Conservation (phyloP, 2,113 vertebrate genomes). For the Callopanchax toddi region DNA sequence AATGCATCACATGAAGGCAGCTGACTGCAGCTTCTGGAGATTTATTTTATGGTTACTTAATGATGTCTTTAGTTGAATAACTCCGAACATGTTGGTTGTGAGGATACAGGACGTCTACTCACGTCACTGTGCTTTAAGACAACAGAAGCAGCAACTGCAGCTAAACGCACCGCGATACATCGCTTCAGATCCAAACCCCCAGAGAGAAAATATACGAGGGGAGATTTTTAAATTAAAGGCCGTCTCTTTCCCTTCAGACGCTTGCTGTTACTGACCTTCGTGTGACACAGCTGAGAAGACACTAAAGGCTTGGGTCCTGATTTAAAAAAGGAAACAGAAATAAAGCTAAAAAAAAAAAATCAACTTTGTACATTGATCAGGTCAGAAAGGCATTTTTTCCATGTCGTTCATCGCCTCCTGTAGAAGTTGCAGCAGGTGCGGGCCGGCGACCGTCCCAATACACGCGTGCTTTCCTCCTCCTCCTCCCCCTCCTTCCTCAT, state of each 20-base stretch:
- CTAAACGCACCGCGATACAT: not conserved
- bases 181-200: too few species aligned
- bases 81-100: not conserved
- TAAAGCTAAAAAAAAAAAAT: conserved; percentile 62
- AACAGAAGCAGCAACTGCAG: conserved; percentile 9
- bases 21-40: conserved; percentile 18
- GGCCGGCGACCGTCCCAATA: conserved; percentile 52
- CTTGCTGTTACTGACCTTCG: conserved; percentile 24
- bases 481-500: not conserved
- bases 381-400: conserved; percentile 70
- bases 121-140: too few species aligned
- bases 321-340: conserved; percentile 46
- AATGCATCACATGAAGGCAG: conserved; percentile 41
- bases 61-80: not conserved
- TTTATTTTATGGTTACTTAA: too few species aligned
- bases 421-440: conserved; percentile 57
- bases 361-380: conserved; percentile 76
- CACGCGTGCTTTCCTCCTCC: conserved; percentile 49
- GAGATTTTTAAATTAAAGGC: conserved; percentile 13
- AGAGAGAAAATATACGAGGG: too few species aligned
- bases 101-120: not conserved
- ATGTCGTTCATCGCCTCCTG: conserved; percentile 16
- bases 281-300: conserved; percentile 61
- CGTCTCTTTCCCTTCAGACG: conserved; percentile 31
- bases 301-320: conserved; percentile 75